Conservation (phyloP, 2,888 invertebrate species). For the Pristionchus mayeri region DNA sequence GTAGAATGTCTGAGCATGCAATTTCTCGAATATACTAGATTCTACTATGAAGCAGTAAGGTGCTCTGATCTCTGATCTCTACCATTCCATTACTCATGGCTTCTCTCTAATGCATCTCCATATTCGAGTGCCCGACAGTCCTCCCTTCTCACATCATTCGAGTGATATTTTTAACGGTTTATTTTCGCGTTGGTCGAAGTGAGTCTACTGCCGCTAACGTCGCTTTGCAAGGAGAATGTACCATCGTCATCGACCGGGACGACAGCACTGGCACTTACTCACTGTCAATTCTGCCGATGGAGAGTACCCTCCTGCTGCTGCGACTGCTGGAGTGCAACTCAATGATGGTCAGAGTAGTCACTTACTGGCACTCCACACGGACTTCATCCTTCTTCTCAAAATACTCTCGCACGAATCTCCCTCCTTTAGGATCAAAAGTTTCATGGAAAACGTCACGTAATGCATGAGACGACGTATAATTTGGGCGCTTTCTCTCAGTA, state of each 20-base stretch:
- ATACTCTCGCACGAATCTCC: background rate
- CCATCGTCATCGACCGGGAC: background rate
- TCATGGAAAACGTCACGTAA: background rate
- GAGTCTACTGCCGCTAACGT: too few species aligned
- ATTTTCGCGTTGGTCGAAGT: slow-evolving; percentile 37
- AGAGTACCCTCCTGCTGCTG: background rate
- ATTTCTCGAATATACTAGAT: too few species aligned
- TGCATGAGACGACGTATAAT: background rate
- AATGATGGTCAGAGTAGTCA: background rate
- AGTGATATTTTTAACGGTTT: too few species aligned
- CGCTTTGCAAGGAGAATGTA: slow-evolving; percentile 9
- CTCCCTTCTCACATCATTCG: too few species aligned
- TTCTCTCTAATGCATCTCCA: too few species aligned
- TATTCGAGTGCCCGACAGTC: too few species aligned
- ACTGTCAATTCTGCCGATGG: slow-evolving; percentile 34
- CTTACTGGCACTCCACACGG: background rate
- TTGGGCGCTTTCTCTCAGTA: background rate
- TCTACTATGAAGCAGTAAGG: too few species aligned
- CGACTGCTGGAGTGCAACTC: background rate
- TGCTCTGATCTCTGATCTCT: too few species aligned
- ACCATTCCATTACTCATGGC: too few species aligned
- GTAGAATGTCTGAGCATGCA: too few species aligned
- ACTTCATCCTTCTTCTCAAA: too few species aligned
- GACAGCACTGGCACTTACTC: slow-evolving; percentile 33
- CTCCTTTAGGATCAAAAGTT: background rate